A percentile compares a stretch with the other conserved stretches of the same genome.
Evolutionary conservation across 2,888 invertebrate genomes (phyloP).

Genomic region (Philereme transversata): DNA sequence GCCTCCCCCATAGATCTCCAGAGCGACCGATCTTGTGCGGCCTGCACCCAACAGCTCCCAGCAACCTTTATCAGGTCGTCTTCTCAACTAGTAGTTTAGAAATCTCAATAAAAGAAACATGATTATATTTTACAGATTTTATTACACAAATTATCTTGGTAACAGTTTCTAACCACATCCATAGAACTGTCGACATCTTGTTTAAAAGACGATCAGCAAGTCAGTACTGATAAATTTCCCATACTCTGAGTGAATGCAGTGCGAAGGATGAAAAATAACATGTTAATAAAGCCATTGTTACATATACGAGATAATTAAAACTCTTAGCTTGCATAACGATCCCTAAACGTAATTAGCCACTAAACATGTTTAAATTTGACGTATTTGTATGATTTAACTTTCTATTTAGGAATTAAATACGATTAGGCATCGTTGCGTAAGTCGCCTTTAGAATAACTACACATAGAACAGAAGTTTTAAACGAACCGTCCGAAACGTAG

Average conservation of each 20-base stretch:
- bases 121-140: conserved; percentile 18
- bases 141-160: conserved; percentile 21
- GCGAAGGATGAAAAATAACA: background rate
- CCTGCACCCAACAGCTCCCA: background rate
- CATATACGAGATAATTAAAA: too few relatives aligned
- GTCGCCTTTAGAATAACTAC: too few relatives aligned
- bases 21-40: too few relatives aligned
- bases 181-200: conserved; percentile 12
- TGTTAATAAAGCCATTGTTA: background rate
- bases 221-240: background rate
- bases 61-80: background rate
- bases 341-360: too few relatives aligned
- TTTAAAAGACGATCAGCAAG: conserved; percentile 17
- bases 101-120: background rate
- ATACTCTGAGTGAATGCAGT: background rate
- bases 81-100: background rate
- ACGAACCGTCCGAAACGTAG: too few relatives aligned
- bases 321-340: too few relatives aligned
- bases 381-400: too few relatives aligned
- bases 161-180: conserved; percentile 11
- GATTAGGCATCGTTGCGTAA: too few relatives aligned
- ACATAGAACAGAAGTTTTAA: too few relatives aligned
- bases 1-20: too few relatives aligned
- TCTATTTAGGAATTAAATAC: too few relatives aligned
- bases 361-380: too few relatives aligned